Base-by-base conservation (phyloP, 2,797 vertebrate genomes). In the Cheirogaleus major region DNA sequence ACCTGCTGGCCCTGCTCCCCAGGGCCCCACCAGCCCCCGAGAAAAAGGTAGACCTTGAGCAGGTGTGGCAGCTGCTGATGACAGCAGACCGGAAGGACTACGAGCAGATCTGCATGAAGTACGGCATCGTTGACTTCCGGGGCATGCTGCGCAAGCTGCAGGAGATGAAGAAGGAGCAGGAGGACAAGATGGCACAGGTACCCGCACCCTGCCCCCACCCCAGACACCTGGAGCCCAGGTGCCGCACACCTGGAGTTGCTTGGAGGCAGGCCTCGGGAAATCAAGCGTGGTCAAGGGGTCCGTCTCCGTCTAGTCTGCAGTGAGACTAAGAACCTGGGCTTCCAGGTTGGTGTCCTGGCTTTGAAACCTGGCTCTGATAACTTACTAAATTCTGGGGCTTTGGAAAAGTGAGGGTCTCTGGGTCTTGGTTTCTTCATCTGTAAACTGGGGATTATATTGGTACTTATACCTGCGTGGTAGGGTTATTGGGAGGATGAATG, bases 71-170 rank as follows among this genome's bases (percentile, higher is more conserved):
- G 95, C 93, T 99, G 57, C 95, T 99, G 97, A 84, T 99, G 41
- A 99, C 99, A 0, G 98, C 99, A 8, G 99, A 99, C 57, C 99
- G 97, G 90, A 99, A 98, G 96, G 99, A 99, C 97, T 99, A 99
- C 11, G 99, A 99, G 97, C 95, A 97, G 32, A 99, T 99, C 95
- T 99, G 99, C 97, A 0, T 98, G 1, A 99, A 99, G 96, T 99
- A 99, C 11, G 99, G 99, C 86, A 98, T 99, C 86, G 99, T 98
- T 0, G 98, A 99, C 97, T 99, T 99, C 96, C 99, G 99, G 89
- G 99, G 98, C 97, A 98, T 99, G 99, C 98, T 99, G 95, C 99
- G 98, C 92, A 99, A 97, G 96, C 98, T 99, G 89, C 98, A 99
- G 41, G 98, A 99, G 97, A 96, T 99, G 97, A 99, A 98, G 96